Conservation (phyloP, 2,888 invertebrate species). For the Nomada flava region DNA sequence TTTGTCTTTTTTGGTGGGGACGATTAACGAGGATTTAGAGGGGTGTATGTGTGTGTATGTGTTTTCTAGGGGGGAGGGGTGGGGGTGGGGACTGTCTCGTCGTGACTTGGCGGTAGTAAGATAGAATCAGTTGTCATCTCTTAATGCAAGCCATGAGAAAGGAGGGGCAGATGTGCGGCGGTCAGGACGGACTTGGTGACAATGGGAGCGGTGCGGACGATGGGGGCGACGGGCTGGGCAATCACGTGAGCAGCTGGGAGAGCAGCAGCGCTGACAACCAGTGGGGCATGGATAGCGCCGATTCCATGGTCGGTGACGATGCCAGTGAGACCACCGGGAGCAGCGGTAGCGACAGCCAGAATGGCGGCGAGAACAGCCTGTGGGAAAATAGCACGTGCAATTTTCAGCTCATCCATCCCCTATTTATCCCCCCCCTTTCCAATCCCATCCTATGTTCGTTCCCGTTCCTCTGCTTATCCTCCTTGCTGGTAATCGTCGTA, state of each 20-base stretch:
- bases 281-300: constrained; percentile 80
- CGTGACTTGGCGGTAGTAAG: constrained; percentile 66
- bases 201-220: constrained; percentile 81
- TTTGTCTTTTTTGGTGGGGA: constrained; percentile 5
- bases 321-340: constrained; percentile 85
- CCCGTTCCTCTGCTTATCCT: neutral
- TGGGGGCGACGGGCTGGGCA: constrained; percentile 81
- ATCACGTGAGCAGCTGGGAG: constrained; percentile 79
- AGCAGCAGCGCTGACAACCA: constrained; percentile 76
- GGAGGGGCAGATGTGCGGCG: constrained; percentile 68
- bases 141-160: constrained; percentile 69
- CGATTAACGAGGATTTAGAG: constrained; percentile 53
- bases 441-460: neutral
- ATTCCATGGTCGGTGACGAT: constrained; percentile 77
- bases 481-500: constrained; percentile 13
- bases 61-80: constrained; percentile 45
- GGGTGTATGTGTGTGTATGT: constrained; percentile 18
- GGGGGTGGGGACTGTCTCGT: constrained; percentile 60
- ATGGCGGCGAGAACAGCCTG: constrained; percentile 82
- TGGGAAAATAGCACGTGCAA: constrained; percentile 45
- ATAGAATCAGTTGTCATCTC: constrained; percentile 46
- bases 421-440: neutral
- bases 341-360: constrained; percentile 84
- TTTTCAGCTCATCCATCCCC: constrained; percentile 22
- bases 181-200: constrained; percentile 80